Evolutionary conservation across 2,113 vertebrate species (phyloP), one percentile per base, ranked within the genome.

Genomic region (Cyanistes caeruleus): DNA sequence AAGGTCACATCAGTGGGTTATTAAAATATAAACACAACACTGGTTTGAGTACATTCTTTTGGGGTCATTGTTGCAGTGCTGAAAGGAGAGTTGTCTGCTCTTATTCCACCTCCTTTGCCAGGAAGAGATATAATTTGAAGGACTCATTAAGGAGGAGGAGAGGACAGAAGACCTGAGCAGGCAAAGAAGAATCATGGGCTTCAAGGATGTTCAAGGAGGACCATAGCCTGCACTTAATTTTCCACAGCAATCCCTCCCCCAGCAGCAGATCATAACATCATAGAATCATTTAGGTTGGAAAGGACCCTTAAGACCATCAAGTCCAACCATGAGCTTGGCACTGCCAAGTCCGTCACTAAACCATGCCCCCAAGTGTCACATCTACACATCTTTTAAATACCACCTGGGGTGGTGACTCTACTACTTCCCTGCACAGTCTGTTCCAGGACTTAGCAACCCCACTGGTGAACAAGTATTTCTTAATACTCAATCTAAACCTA

Each of bases 31-130:
- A 88, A 92, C n/a, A 65, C 10, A 56, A 62, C 15, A 13, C 19
- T 44, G 48, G 46, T 70, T 84, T 4, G 1, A 80, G 20, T 59
- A 46, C 79, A 80, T 95, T 93, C 75, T 62, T 93, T 51, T 39
- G 65, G 19, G n/a, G 89, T 96, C 72, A 86, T 80, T 89, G 53
- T 88, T 91, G 78, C 62, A 46, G 70, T n/a, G 53, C 70, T 88
- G 65, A 55, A 68, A 89, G 44, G 15, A 55, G 33, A 80, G 10
- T 23, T 3, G 2, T 44, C 82, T 74, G 43, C 15, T 70, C 27
- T 59, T 43, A 58, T 48, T 89, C 69, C 62, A 72, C n/a, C 52
- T 76, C 46, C 63, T 91, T 68, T 1, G 0, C 21, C 0, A 1
- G 53, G 22, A 89, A 56, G 64, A 67, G 1, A 0, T 48, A 17